A percentile compares a stretch with the other conserved stretches of the same genome.
Evolutionary conservation across 2,888 invertebrate genomes (phyloP).

Genomic region (Tyria jacobaeae): DNA sequence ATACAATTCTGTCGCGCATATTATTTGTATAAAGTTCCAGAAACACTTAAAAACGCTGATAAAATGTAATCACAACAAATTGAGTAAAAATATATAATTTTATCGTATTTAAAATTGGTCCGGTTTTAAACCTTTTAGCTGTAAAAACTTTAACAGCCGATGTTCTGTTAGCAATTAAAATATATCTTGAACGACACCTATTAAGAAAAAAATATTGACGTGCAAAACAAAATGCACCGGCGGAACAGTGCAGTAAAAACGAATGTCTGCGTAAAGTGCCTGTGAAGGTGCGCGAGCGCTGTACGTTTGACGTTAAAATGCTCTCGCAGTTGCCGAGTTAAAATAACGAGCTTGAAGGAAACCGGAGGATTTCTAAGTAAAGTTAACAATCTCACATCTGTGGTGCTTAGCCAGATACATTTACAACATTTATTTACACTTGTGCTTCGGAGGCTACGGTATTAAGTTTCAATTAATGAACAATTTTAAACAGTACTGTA

Average conservation of each 20-base stretch:
- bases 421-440: slow-evolving; percentile 41
- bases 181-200: slow-evolving; percentile 32
- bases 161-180: slow-evolving; percentile 42
- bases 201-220: slow-evolving; percentile 48
- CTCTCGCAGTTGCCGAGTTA: slow-evolving; percentile 47
- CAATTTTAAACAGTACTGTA: not conserved
- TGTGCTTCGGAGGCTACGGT: slow-evolving; percentile 32
- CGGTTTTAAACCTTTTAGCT: slow-evolving; percentile 12
- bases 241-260: slow-evolving; percentile 57
- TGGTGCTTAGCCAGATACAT: slow-evolving; percentile 44
- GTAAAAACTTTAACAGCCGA: slow-evolving; percentile 9
- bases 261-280: slow-evolving; percentile 59
- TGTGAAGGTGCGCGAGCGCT: slow-evolving; percentile 52
- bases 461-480: slow-evolving; percentile 48
- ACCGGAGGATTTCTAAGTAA: slow-evolving; percentile 54
- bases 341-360: slow-evolving; percentile 61
- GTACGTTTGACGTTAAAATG: slow-evolving; percentile 58
- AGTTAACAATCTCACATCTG: slow-evolving; percentile 58
- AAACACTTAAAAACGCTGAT: slow-evolving; percentile 2
- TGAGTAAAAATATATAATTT: not conserved
- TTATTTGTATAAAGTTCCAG: not conserved
- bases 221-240: slow-evolving; percentile 41
- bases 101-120: slow-evolving; percentile 9
- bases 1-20: not conserved
- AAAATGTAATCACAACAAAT: slow-evolving; percentile 16